A percentile compares a stretch with the other conserved stretches of the same genome.
phyloP scores from a whole-genome alignment of 2,113 vertebrate genomes.

The Elachura formosa region DNA sequence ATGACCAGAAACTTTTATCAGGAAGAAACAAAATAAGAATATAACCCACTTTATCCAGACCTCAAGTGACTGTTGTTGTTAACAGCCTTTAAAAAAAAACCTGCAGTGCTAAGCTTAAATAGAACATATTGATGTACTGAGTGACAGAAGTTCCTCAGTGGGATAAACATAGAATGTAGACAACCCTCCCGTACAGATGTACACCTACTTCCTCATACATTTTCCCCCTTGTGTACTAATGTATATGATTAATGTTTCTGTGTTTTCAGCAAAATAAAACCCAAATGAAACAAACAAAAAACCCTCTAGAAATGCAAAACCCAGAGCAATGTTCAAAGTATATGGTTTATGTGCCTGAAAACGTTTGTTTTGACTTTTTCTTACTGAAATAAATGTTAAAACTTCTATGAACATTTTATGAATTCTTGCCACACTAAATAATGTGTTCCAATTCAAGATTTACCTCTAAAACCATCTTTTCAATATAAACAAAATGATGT shows the following conservation, averaged over 20 bases:
- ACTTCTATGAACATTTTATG: conserved; percentile 29
- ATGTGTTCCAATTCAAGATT: background rate
- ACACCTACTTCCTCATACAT: background rate
- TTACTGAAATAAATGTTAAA: conserved; percentile 17
- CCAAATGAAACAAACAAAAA: background rate
- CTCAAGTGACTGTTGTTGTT: background rate
- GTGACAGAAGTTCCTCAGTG: background rate
- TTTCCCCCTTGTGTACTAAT: background rate
- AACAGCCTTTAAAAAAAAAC: background rate
- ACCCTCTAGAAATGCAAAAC: background rate
- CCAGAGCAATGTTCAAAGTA: background rate
- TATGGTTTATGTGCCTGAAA: background rate
- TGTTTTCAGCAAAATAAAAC: background rate
- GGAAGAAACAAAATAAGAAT: background rate
- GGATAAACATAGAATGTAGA: background rate
- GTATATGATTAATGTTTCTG: background rate
- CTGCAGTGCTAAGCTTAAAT: background rate
- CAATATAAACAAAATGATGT: conserved; percentile 69
- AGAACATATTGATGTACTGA: background rate
- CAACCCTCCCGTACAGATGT: background rate
- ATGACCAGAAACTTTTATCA: background rate
- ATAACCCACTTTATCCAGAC: background rate
- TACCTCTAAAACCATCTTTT: background rate
- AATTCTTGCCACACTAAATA: background rate
- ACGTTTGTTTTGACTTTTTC: conserved; percentile 39